Evolutionary conservation across 2,113 vertebrate species (phyloP), one percentile per base, ranked within the genome.

Genomic region (Myrmophylax atrothorax): DNA sequence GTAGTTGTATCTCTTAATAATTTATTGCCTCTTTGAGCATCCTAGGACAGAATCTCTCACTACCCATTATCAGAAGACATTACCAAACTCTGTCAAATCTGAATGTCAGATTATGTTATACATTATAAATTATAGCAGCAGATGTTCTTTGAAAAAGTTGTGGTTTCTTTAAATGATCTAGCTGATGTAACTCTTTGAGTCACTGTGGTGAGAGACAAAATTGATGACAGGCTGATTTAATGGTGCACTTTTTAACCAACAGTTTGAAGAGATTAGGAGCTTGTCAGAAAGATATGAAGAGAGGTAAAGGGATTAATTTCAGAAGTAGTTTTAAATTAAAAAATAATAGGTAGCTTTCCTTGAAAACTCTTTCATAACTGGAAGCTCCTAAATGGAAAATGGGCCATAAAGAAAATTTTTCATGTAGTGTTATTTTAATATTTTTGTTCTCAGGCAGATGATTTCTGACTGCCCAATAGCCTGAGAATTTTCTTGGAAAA

Each of bases 201-300:
- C 94, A 82, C 56, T 94, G 64, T 93, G 69, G 93, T 93, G 96
- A 96, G 79, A 96, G 96, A 93, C 87, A 89, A 96, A 98, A 97
- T 97, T 97, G 96, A 96, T 96, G 79, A 95, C 88, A 97, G 90
- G 53, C 50, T 97, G 90, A 90, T 95, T 97, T 97, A 93, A 58
- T 94, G 50, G 89, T 52, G 26, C 92, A 64, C 95, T 96, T 95
- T 89, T 96, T 95, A 94, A 90, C 53, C 93, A 97, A 96, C 79
- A 95, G 90, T 94, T 90, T 92, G 66, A 96, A 96, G 89, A 91
- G 63, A 96, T 92, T 96, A 96, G 58, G 82, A 92, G 24, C 63
- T 89, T 97, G 90, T 96, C 96, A 97, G 66, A 94, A 82, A 81
- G 64, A 95, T 87, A 96, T 83, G 49, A 92, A 95, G 74, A 69